These are phyloP conservation scores for Ophion ellenae DNA, from an alignment of 2,888 invertebrate genomes.

Conservation along the genomic window DNA sequence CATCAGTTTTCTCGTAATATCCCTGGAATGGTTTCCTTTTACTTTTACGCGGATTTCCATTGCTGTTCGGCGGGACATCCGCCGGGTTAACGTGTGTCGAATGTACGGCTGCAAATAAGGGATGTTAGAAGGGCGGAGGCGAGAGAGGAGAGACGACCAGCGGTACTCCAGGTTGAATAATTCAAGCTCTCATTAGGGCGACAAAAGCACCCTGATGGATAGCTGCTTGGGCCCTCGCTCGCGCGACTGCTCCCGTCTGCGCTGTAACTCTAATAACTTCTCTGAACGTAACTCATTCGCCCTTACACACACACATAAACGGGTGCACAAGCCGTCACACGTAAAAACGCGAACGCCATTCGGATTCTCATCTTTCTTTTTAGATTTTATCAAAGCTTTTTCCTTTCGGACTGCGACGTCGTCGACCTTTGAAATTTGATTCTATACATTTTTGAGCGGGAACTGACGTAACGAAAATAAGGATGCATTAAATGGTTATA, in stretches of 20 bases:
- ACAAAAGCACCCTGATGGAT: slow-evolving; percentile 84
- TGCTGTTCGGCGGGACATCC: slow-evolving; percentile 28
- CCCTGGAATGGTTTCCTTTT: slow-evolving; percentile 3
- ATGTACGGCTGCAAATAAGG: slow-evolving; percentile 50
- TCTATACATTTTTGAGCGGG: background rate
- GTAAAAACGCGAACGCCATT: slow-evolving; percentile 29
- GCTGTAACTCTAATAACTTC: slow-evolving; percentile 61
- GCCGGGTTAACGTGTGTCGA: slow-evolving; percentile 40
- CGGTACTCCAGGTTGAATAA: slow-evolving; percentile 81
- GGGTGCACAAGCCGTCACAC: background rate
- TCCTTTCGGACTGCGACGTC: background rate
- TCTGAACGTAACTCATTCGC: slow-evolving; percentile 54
- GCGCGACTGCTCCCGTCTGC: slow-evolving; percentile 58
- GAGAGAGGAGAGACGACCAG: slow-evolving; percentile 72
- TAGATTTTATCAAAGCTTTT: slow-evolving; percentile 22
- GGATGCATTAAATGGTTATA: background rate
- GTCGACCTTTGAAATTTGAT: slow-evolving; percentile 7
- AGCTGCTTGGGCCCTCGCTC: slow-evolving; percentile 76
- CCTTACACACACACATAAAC: background rate
- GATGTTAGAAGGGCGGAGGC: slow-evolving; percentile 60
- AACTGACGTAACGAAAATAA: background rate
- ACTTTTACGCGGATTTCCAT: slow-evolving; percentile 15
- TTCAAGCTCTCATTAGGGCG: slow-evolving; percentile 84
- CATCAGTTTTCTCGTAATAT: background rate
- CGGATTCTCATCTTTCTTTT: slow-evolving; percentile 40